Base-by-base conservation (phyloP, 2,797 vertebrate species). In the Sebastes reedi region DNA sequence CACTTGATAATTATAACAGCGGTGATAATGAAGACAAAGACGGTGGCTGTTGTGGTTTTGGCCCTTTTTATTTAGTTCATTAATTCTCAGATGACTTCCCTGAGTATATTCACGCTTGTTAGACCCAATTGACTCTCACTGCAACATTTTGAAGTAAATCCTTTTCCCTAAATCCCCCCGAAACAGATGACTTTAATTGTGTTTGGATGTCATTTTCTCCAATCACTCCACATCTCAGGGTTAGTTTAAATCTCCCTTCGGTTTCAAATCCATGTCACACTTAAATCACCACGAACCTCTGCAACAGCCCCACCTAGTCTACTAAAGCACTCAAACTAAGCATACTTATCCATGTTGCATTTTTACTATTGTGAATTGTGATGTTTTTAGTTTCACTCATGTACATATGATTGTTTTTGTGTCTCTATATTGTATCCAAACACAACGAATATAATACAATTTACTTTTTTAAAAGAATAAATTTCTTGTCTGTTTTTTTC, bases 161-260 rank as follows among this genome's bases (percentile, higher is more conserved):
- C 64, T 46, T 80, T 67, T 70, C 30, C 62, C 25, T 55, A 80
- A 87, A 30, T 83, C 42, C 60, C 52, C 46, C n/a, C 1, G 6
- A 73, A 88, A 80, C 54, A 83, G 67, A 76, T 73, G 67, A 77
- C 77, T 70, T 77, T 85, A 88, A 87, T 92, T 89, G 80, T 89
- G 77, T 90, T 86, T 77, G 55, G 69, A 88, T 90, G 86, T 88
- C 79, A 78, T 90, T 91, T 81, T 72, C 56, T 77, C 72, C 84
- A 83, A 77, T 88, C 78, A 46, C 68, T 80, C 67, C 70, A 77
- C 84, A 86, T 90, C 90, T 95, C 91, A 93, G 93, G 94, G 89
- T 85, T 84, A 75, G 77, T 88, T 92, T 82, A 84, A 91, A 88
- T 90, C 77, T 78, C 76, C 69, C 69, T 67, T 56, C 3, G 2